phyloP scores from a whole-genome alignment of 2,797 vertebrate species.

The Perodicticus potto region DNA sequence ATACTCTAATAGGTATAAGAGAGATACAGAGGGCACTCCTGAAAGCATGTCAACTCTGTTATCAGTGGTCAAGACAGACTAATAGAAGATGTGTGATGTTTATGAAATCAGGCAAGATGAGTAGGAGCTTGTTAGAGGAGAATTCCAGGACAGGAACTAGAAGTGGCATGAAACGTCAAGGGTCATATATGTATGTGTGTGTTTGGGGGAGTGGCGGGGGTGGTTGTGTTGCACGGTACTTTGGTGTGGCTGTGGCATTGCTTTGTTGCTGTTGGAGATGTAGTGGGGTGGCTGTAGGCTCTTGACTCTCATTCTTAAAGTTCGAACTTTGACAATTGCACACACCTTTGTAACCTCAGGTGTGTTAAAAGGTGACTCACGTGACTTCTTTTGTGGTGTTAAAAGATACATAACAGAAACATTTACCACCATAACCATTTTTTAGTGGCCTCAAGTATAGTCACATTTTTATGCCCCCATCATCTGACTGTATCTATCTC shows the following conservation, averaged over 20 bases:
- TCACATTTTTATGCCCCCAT: neutral
- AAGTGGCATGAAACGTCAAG: neutral
- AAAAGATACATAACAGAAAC: neutral
- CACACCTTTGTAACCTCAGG: neutral
- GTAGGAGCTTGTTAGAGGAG: neutral
- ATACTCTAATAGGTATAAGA: neutral
- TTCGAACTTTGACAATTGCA: neutral
- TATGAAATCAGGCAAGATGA: conserved; percentile 10
- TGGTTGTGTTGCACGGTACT: neutral
- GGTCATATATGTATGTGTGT: fast-evolving
- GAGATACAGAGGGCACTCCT: neutral
- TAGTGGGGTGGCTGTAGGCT: neutral
- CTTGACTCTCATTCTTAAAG: neutral
- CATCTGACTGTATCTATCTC: neutral
- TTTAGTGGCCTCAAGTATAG: neutral
- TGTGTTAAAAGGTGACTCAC: too few species aligned
- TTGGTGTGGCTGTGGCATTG: neutral
- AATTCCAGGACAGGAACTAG: conserved; percentile 4
- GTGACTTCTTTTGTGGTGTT: conserved; percentile 8
- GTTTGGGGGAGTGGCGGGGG: neutral
- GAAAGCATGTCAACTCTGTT: conserved; percentile 3
- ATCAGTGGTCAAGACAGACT: neutral
- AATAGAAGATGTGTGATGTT: neutral
- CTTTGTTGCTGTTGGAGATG: neutral
- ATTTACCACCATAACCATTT: neutral